Conservation (phyloP, 2,797 vertebrate species). For the Micrastur ruficollis region DNA sequence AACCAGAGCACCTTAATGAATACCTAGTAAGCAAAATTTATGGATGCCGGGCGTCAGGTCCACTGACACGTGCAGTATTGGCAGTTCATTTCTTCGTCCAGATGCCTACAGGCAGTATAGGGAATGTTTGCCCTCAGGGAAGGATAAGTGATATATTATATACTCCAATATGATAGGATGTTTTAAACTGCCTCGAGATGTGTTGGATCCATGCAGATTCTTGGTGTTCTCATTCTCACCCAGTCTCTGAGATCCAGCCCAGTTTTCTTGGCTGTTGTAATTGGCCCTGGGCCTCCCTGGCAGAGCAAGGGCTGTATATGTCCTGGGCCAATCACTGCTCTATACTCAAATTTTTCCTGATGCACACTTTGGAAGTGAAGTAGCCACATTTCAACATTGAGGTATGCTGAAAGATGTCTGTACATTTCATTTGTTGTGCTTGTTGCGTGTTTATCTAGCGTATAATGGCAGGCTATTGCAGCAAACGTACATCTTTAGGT, state of each 20-base stretch:
- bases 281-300: constrained; percentile 37
- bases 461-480: neutral
- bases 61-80: neutral
- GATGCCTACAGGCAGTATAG: neutral
- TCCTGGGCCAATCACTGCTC: constrained; percentile 22
- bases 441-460: neutral
- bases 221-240: constrained; percentile 8
- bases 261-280: constrained; percentile 33
- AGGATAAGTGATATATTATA: neutral
- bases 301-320: neutral
- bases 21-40: neutral
- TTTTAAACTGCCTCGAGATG: neutral
- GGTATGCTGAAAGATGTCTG: constrained; percentile 46
- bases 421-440: neutral
- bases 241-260: neutral
- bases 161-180: neutral
- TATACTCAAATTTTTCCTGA: constrained; percentile 13
- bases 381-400: constrained; percentile 44
- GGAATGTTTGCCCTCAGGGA: neutral
- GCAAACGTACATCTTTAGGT: neutral
- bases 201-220: neutral
- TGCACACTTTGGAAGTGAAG: constrained; percentile 42
- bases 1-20: neutral
- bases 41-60: neutral
- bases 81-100: neutral